Base-by-base conservation (phyloP, 2,888 invertebrate species). In the Aleiodes leptofemur region DNA sequence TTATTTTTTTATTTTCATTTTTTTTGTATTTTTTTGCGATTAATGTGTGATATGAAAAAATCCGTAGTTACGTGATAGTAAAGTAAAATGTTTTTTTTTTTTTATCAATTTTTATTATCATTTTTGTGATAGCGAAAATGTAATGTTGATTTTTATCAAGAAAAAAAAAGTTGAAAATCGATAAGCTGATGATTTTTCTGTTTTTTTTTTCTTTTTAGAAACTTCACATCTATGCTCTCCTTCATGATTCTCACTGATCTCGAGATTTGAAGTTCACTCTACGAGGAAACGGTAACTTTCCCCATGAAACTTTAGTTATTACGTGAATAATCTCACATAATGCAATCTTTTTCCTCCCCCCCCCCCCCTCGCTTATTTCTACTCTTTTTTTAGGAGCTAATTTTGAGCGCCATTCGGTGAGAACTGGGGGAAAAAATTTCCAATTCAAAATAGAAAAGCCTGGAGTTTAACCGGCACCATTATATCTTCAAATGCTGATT, bases 241-340 rank as follows among this genome's bases (percentile, higher is more conserved):
- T 61, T n/a, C n/a, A 43, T 61, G 43, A 16, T 61, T 16, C 16
- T 43, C 38, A 4, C 34, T 34, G 34, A 34, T 34, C 34, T 6
- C 34, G 6, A 34, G 34, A 34, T 34, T 34, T 34, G 5, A 34
- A 34, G 34, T 34, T 34, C 6, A 34, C 6, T 6, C 34, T 34
- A 34, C 34, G 34, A 34, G 34, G 34, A 4, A 34, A 34, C 6
- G 43, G 61, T 34, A 61, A 61, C 61, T 61, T 43, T 61, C 38
- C 61, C 14, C 61, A 61, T 61, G 43, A 61, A 61, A 61, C 61
- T 61, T 38, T 61, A n/a, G 9, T n/a, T 61, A 16, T 38, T 38
- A 38, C 61, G 34, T 34, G 14, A 61, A 61, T 38, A 61, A 61
- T 61, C 43, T 43, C 34, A 34, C 43, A 61, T 61, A 61, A 61